These are phyloP conservation scores for Tetragonula carbonaria DNA, from an alignment of 2,888 invertebrate species.

Conservation along the genomic window DNA sequence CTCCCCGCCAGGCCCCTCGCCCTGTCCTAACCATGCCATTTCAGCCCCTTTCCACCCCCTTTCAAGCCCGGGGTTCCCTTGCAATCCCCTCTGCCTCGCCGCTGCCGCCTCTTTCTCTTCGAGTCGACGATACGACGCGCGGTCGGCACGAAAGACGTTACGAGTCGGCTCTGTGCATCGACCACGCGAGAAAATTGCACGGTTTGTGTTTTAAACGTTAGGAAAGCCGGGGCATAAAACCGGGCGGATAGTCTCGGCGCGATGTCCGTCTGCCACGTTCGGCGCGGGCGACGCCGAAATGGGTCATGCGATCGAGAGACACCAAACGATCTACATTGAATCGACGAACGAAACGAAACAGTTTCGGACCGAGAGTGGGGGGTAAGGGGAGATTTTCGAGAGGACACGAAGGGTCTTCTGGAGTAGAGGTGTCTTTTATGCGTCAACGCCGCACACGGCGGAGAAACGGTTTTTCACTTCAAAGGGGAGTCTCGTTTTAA, in stretches of 20 bases:
- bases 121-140: conserved; percentile 66
- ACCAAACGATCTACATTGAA: background rate
- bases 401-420: background rate
- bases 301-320: conserved; percentile 46
- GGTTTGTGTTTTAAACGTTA: conserved; percentile 67
- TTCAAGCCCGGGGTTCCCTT: background rate
- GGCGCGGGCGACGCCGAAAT: conserved; percentile 22
- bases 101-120: conserved; percentile 50
- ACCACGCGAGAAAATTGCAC: conserved; percentile 72
- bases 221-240: conserved; percentile 48
- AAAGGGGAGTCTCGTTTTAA: background rate
- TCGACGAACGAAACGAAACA: too few species aligned
- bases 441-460: background rate
- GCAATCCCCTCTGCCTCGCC: background rate
- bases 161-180: conserved; percentile 64
- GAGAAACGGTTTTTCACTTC: background rate
- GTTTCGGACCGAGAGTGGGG: background rate
- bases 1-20: conserved; percentile 26
- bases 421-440: background rate
- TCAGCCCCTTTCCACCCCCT: conserved; percentile 41
- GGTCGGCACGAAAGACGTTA: conserved; percentile 71
- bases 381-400: conserved; percentile 1
- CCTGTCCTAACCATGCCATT: conserved; percentile 58
- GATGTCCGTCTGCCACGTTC: background rate
- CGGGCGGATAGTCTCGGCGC: conserved; percentile 34